A percentile compares a stretch with the other conserved stretches of the same genome.
These are phyloP conservation scores for Apis laboriosa DNA, from an alignment of 1,140 invertebrate species.

Conservation along the genomic window DNA sequence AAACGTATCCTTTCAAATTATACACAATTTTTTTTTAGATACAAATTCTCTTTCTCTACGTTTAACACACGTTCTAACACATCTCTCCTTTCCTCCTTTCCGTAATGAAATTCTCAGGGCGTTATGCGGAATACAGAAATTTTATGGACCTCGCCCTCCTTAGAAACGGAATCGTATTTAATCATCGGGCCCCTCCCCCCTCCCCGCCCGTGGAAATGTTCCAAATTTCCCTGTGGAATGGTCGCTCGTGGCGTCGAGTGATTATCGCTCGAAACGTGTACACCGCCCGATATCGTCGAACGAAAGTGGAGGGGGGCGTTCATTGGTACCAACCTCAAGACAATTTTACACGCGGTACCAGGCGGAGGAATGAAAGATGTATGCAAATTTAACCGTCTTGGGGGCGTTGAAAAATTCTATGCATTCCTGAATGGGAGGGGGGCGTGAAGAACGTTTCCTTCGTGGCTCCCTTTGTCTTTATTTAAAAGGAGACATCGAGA, in stretches of 20 bases:
- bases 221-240: slow-evolving; percentile 15
- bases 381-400: slow-evolving; percentile 39
- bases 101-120: neutral
- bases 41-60: too few relatives aligned
- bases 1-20: too few relatives aligned
- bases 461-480: neutral
- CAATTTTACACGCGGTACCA: slow-evolving; percentile 13
- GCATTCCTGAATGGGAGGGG: slow-evolving; percentile 54
- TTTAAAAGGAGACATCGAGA: neutral
- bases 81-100: too few relatives aligned
- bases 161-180: neutral
- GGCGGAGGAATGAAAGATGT: slow-evolving; percentile 26
- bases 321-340: slow-evolving; percentile 12
- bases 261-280: slow-evolving; percentile 24
- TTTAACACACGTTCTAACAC: too few relatives aligned
- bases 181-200: neutral
- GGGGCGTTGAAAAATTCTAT: slow-evolving; percentile 62
- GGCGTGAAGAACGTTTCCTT: neutral
- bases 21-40: too few relatives aligned
- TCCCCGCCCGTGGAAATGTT: neutral
- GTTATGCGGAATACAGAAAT: neutral
- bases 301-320: neutral
- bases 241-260: neutral
- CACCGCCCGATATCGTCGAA: neutral
- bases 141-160: neutral